These are phyloP conservation scores for Campoplex capitator DNA, from an alignment of 2,888 invertebrate genomes.

Conservation along the genomic window DNA sequence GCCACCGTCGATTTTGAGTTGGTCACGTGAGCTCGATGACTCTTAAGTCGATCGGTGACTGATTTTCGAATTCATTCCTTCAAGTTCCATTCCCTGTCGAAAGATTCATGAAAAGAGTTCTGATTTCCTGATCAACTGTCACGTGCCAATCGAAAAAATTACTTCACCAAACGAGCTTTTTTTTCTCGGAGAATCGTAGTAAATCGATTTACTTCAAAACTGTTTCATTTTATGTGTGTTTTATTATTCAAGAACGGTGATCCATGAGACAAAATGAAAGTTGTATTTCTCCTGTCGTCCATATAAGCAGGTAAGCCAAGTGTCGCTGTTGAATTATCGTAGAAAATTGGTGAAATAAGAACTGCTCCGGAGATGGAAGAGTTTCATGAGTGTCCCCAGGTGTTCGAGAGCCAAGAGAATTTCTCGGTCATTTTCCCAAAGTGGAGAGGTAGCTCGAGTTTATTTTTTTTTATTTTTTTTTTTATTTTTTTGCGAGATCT, in stretches of 20 bases:
- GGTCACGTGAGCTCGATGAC: too few relatives aligned
- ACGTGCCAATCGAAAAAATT: too few relatives aligned
- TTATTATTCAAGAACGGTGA: not conserved
- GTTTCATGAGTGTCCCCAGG: slow-evolving; percentile 54
- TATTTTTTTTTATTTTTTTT: not conserved
- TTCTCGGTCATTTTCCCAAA: slow-evolving; percentile 60
- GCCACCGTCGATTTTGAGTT: too few relatives aligned
- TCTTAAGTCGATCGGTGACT: too few relatives aligned
- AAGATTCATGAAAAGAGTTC: too few relatives aligned
- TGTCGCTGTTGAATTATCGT: slow-evolving; percentile 1
- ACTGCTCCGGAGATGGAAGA: slow-evolving; percentile 19
- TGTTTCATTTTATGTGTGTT: not conserved
- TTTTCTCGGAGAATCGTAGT: too few relatives aligned
- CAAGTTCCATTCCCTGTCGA: too few relatives aligned
- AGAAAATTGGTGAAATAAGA: slow-evolving; percentile 30
- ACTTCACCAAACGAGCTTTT: too few relatives aligned
- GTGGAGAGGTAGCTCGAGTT: slow-evolving; percentile 25
- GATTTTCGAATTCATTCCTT: too few relatives aligned
- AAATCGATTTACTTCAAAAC: too few relatives aligned
- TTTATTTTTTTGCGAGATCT: slow-evolving; percentile 39
- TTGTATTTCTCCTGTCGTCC: not conserved
- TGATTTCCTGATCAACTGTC: too few relatives aligned
- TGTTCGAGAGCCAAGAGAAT: slow-evolving; percentile 43
- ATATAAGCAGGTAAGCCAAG: not conserved
- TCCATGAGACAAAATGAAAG: not conserved